A percentile compares a stretch with the other conserved stretches of the same genome.
phyloP scores from a whole-genome alignment of 2,797 vertebrate genomes.

The Anas flavirostris region DNA sequence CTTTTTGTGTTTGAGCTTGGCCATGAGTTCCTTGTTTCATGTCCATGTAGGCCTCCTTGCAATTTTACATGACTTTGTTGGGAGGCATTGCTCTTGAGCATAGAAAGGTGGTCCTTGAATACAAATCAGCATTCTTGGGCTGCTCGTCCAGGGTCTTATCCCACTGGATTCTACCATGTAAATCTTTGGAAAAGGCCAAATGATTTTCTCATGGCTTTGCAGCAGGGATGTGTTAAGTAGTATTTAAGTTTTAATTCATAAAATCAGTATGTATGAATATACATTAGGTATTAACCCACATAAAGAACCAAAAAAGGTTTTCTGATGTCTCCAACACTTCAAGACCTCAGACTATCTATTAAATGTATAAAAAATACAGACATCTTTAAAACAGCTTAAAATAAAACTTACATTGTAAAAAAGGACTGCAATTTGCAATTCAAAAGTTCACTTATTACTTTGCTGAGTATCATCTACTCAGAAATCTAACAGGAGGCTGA shows the following conservation, averaged over 20 bases:
- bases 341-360: background rate
- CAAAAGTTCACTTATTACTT: background rate
- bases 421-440: background rate
- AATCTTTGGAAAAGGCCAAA: background rate
- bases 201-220: background rate
- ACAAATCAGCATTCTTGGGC: background rate
- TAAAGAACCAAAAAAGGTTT: background rate
- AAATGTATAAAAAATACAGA: background rate
- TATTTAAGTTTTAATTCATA: background rate
- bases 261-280: background rate
- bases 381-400: background rate
- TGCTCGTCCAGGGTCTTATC: background rate
- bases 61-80: background rate
- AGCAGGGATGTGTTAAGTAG: background rate
- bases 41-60: background rate
- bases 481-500: background rate
- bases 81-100: background rate
- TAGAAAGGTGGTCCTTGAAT: background rate
- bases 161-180: background rate
- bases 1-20: background rate
- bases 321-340: background rate
- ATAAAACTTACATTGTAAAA: background rate
- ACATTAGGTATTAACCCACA: background rate
- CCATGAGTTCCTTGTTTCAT: background rate
- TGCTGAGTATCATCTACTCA: background rate